Conservation (phyloP, 2,797 vertebrate species). For the Acanthurus leucopareius region DNA sequence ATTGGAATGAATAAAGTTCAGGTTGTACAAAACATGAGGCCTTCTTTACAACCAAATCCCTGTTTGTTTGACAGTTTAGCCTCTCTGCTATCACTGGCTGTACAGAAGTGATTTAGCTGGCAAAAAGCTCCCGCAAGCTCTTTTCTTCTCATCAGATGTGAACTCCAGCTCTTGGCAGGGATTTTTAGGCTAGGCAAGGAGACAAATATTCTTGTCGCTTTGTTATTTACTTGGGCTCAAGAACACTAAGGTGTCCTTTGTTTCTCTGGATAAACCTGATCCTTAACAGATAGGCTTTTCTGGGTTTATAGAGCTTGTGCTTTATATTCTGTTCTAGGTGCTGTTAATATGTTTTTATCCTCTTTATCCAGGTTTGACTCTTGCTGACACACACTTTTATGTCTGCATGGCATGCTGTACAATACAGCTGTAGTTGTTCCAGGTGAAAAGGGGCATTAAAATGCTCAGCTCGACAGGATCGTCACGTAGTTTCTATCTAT, state of each 20-base stretch:
- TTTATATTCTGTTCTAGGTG: constrained; percentile 24
- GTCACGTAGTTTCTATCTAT: background rate
- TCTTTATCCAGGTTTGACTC: constrained; percentile 27
- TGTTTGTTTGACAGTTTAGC: constrained; percentile 45
- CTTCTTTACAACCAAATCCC: constrained; percentile 51
- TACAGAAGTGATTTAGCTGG: constrained; percentile 51
- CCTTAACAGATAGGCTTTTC: constrained; percentile 28
- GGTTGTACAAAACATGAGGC: constrained; percentile 55
- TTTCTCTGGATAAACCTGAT: constrained; percentile 26
- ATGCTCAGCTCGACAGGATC: background rate
- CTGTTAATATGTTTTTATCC: constrained; percentile 29
- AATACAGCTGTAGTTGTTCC: background rate
- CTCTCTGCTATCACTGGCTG: constrained; percentile 21
- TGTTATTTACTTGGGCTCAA: constrained; percentile 30
- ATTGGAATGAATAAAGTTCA: constrained; percentile 28
- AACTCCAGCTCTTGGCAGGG: constrained; percentile 27
- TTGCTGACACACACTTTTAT: constrained; percentile 28
- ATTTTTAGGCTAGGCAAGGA: constrained; percentile 11
- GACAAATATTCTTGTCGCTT: constrained; percentile 28
- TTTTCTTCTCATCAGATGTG: constrained; percentile 39
- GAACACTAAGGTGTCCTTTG: constrained; percentile 17
- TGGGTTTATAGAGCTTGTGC: constrained; percentile 29
- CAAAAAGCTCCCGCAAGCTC: constrained; percentile 40
- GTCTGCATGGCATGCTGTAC: constrained; percentile 24
- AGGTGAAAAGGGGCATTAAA: background rate